These are phyloP conservation scores for Drosophila bocqueti DNA, from an alignment of 1,140 invertebrate species.

Conservation along the genomic window DNA sequence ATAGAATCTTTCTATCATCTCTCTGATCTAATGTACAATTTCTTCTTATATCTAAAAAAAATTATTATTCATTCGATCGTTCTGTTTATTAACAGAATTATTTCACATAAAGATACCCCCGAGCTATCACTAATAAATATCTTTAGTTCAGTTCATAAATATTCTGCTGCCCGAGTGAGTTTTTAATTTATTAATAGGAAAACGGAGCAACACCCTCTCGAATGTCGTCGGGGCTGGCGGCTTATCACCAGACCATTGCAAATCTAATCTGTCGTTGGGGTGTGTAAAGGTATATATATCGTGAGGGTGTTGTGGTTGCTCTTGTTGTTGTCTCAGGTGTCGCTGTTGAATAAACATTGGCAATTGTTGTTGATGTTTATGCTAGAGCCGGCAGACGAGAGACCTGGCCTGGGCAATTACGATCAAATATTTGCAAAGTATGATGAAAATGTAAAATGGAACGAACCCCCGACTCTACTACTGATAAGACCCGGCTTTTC, in stretches of 20 bases:
- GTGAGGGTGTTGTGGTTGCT: constrained; percentile 9
- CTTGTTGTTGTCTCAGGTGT: constrained; percentile 34
- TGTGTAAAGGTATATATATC: constrained; percentile 14
- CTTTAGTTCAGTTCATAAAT: constrained; percentile 13
- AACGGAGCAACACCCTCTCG: constrained; percentile 30
- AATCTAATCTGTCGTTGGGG: constrained; percentile 56
- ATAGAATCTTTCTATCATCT: too few species aligned
- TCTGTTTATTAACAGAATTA: neutral
- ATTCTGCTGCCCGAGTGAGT: neutral
- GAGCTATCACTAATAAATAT: constrained; percentile 3
- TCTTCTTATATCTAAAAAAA: too few species aligned
- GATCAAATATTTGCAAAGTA: constrained; percentile 63
- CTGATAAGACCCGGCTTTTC: constrained; percentile 56
- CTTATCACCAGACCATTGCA: constrained; percentile 46
- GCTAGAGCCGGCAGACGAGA: neutral
- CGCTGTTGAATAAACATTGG: constrained; percentile 41
- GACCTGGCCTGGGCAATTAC: constrained; percentile 34
- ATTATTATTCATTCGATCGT: too few species aligned
- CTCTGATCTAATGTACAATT: neutral
- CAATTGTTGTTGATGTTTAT: constrained; percentile 30
- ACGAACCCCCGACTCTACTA: constrained; percentile 11
- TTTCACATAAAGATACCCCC: neutral
- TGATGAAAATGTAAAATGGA: constrained; percentile 56
- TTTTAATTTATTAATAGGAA: constrained; percentile 25
- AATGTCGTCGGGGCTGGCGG: neutral